Evolutionary conservation across 2,888 invertebrate genomes (phyloP).

Genomic region (Mactromeris polynyma): DNA sequence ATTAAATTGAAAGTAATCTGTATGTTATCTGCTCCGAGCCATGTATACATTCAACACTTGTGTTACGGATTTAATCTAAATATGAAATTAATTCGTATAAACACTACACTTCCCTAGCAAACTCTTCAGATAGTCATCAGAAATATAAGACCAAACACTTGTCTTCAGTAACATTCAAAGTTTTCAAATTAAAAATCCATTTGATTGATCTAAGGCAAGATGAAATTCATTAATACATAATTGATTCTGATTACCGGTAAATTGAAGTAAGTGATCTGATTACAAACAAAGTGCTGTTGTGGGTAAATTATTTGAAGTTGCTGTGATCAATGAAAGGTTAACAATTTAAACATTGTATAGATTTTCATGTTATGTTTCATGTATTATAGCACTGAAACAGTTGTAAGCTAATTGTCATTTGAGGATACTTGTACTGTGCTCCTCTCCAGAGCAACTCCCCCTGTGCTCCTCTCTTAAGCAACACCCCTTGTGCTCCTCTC

Average conservation of each 20-base stretch:
- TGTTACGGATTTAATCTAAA: neutral
- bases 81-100: conserved; percentile 2
- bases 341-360: too few relatives aligned
- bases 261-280: too few relatives aligned
- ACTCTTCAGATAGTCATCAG: neutral
- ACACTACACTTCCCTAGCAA: neutral
- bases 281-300: too few relatives aligned
- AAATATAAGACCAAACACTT: neutral
- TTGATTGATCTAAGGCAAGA: neutral
- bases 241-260: neutral
- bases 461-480: too few relatives aligned
- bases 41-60: neutral
- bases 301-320: too few relatives aligned
- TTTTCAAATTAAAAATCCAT: neutral
- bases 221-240: neutral
- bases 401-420: too few relatives aligned
- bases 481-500: too few relatives aligned
- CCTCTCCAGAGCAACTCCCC: too few relatives aligned
- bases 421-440: too few relatives aligned
- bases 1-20: neutral
- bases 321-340: too few relatives aligned
- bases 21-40: neutral
- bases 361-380: too few relatives aligned
- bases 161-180: neutral
- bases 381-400: too few relatives aligned